Evolutionary conservation across 2,113 vertebrate species (phyloP).

Genomic region (Tetrax tetrax): DNA sequence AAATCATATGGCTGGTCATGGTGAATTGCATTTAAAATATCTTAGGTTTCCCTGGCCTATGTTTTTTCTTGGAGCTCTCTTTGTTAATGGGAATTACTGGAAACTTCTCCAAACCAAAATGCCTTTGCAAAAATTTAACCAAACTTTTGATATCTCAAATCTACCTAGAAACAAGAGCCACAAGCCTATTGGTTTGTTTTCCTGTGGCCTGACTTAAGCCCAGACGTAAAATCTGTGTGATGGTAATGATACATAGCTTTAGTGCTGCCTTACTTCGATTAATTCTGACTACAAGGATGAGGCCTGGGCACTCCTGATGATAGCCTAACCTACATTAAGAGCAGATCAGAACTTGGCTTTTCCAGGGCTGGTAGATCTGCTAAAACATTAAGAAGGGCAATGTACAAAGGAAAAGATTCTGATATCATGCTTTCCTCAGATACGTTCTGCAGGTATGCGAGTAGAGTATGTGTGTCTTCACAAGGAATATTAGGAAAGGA

Average conservation of each 20-base stretch:
- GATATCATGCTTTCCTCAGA: not conserved
- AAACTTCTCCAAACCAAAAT: slow-evolving; percentile 9
- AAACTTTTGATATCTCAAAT: not conserved
- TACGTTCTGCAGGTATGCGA: not conserved
- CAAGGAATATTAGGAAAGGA: not conserved
- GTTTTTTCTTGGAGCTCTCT: not conserved
- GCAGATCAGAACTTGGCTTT: not conserved
- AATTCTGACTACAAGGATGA: not conserved
- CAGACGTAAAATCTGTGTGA: not conserved
- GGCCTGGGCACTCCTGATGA: not conserved
- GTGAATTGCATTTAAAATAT: not conserved
- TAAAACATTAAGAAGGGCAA: not conserved
- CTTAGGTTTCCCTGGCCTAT: not conserved
- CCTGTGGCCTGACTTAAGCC: not conserved
- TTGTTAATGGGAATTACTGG: not conserved
- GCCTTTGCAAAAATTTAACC: not conserved
- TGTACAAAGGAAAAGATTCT: not conserved
- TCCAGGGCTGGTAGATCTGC: not conserved
- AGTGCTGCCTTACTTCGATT: not conserved
- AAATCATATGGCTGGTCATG: not conserved
- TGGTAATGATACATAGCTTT: not conserved
- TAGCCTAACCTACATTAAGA: not conserved
- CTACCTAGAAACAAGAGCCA: not conserved
- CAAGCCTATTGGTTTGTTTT: not conserved
- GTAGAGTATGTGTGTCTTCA: not conserved